phyloP scores from a whole-genome alignment of 2,113 vertebrate species.

The Numenius arquata region DNA sequence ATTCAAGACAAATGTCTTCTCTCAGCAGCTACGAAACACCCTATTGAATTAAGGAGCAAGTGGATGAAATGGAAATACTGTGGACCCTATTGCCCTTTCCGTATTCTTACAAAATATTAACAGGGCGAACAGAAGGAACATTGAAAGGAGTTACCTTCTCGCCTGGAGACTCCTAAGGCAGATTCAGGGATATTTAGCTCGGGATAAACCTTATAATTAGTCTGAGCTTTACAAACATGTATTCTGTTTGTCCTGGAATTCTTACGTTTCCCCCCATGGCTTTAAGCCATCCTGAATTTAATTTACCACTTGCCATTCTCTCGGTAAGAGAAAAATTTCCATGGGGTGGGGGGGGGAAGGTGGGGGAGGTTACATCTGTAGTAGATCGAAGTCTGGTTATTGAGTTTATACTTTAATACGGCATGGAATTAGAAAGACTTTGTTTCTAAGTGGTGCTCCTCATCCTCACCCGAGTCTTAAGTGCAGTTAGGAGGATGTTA shows the following conservation, averaged over 20 bases:
- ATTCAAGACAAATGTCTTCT: neutral
- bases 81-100: neutral
- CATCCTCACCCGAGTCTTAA: neutral
- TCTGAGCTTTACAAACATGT: neutral
- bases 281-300: neutral
- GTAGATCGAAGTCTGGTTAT: neutral
- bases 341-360: too few species aligned
- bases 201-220: neutral
- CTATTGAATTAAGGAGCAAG: neutral
- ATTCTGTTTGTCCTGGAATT: neutral
- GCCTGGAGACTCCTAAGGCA: neutral
- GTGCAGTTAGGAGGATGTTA: neutral
- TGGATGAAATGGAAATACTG: neutral
- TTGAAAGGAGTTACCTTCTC: neutral
- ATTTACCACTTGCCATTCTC: neutral
- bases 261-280: neutral
- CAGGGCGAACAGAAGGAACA: neutral
- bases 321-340: neutral
- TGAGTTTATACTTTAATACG: neutral
- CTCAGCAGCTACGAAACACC: neutral
- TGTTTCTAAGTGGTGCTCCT: neutral
- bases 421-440: neutral
- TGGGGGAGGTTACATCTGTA: fast-evolving
- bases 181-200: neutral
- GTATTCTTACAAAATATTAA: neutral